Evolutionary conservation across 1,140 invertebrate genomes (phyloP).

Genomic region (Drosophila subobscura): DNA sequence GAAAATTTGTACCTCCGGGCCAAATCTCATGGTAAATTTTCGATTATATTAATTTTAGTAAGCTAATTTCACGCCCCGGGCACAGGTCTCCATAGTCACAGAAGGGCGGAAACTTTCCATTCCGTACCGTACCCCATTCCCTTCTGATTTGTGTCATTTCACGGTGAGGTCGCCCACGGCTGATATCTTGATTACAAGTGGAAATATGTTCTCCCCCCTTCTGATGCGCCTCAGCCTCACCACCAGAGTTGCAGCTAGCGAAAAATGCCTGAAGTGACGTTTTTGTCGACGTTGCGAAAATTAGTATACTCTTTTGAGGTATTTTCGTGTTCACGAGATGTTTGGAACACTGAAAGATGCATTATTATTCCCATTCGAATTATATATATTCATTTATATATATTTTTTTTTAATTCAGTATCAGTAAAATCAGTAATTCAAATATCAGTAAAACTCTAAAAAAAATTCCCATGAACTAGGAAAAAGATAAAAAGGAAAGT

Average conservation of each 20-base stretch:
- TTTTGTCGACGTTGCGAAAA: conserved; percentile 49
- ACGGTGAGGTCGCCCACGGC: conserved; percentile 51
- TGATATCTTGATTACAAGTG: conserved; percentile 77
- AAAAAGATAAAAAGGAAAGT: no score
- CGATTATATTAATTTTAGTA: conserved; percentile 60
- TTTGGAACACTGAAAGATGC: no score
- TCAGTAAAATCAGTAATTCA: no score
- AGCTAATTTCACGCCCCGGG: conserved; percentile 56
- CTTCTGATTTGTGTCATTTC: conserved; percentile 53
- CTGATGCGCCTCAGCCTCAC: neutral
- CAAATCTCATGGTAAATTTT: conserved; percentile 46
- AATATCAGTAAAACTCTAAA: no score
- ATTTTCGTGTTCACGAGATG: no score
- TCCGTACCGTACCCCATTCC: conserved; percentile 1
- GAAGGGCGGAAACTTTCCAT: conserved; percentile 26
- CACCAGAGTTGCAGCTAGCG: conserved; percentile 26
- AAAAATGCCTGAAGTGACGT: conserved; percentile 66
- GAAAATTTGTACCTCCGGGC: conserved; percentile 32
- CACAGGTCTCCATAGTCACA: neutral
- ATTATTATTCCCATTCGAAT: no score
- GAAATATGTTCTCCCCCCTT: conserved; percentile 48
- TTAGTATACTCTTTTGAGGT: conserved; percentile 4
- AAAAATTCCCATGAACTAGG: no score
- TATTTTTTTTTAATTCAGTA: no score
- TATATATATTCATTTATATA: no score